These are phyloP conservation scores for Arge pagana DNA, from an alignment of 2,888 invertebrate species.

Conservation along the genomic window DNA sequence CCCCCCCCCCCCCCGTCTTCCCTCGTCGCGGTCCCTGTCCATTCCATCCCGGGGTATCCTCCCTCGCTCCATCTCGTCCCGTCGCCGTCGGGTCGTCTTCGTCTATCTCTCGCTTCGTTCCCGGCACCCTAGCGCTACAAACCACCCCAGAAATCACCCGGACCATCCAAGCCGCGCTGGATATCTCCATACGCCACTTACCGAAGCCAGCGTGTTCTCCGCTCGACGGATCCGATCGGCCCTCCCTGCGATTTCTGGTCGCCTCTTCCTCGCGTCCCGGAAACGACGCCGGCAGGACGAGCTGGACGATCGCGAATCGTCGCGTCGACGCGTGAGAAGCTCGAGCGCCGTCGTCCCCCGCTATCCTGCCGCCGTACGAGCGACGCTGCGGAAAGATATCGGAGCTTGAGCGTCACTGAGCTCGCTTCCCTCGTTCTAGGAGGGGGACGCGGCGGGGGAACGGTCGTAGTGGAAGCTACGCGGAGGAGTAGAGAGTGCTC, in stretches of 20 bases:
- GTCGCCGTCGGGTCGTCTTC: constrained; percentile 2
- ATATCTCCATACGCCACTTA: constrained; percentile 55
- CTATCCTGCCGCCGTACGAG: background rate
- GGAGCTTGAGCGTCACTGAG: constrained; percentile 54
- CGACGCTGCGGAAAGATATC: background rate
- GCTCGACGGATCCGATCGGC: no score
- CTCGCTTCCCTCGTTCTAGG: constrained; percentile 36
- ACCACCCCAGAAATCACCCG: constrained; percentile 42
- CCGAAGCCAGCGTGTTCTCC: constrained; percentile 49
- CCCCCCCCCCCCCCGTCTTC: constrained; percentile 15
- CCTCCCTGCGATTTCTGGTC: no score
- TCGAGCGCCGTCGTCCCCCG: no score
- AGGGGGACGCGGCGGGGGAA: constrained; percentile 27
- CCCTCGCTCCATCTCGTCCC: background rate
- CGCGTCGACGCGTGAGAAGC: no score
- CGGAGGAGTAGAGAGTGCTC: constrained; percentile 6
- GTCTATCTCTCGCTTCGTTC: background rate
- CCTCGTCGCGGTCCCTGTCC: background rate
- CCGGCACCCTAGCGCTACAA: constrained; percentile 18
- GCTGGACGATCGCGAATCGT: no score
- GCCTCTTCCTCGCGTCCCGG: no score
- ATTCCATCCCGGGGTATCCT: background rate
- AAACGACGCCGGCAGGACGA: no score
- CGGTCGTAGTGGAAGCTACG: constrained; percentile 14
- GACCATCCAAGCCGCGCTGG: constrained; percentile 44